phyloP scores from a whole-genome alignment of 2,797 vertebrate genomes.

The Trematomus bernacchii region DNA sequence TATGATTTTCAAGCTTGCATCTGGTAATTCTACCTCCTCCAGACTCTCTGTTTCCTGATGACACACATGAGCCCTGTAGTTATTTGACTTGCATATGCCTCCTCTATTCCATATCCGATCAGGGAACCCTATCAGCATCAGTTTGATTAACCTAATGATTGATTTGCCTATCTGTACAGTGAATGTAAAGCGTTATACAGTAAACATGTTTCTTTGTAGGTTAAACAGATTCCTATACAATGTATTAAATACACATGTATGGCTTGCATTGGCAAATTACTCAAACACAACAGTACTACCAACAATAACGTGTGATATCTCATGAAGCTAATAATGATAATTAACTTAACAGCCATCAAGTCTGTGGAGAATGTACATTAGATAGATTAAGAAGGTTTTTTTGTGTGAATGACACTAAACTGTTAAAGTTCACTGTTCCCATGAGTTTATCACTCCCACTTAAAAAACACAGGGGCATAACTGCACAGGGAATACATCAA shows the following conservation, averaged over 20 bases:
- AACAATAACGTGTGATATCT: neutral
- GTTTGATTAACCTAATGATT: neutral
- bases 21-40: neutral
- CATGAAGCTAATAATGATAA: neutral
- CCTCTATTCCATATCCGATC: neutral
- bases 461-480: neutral
- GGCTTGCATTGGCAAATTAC: neutral
- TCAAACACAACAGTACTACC: neutral
- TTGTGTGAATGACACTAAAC: slow-evolving; percentile 29
- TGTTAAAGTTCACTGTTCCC: slow-evolving; percentile 23
- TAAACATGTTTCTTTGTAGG: neutral
- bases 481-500: neutral
- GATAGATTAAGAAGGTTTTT: neutral
- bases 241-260: neutral
- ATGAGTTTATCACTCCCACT: slow-evolving; percentile 20
- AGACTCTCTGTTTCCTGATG: neutral
- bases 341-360: neutral
- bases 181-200: neutral
- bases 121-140: neutral
- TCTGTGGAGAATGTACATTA: neutral
- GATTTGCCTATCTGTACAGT: neutral
- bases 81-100: neutral
- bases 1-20: neutral
- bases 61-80: neutral
- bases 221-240: neutral